Evolutionary conservation across 2,888 invertebrate species (phyloP).

Genomic region (Nasonovia ribisnigri): DNA sequence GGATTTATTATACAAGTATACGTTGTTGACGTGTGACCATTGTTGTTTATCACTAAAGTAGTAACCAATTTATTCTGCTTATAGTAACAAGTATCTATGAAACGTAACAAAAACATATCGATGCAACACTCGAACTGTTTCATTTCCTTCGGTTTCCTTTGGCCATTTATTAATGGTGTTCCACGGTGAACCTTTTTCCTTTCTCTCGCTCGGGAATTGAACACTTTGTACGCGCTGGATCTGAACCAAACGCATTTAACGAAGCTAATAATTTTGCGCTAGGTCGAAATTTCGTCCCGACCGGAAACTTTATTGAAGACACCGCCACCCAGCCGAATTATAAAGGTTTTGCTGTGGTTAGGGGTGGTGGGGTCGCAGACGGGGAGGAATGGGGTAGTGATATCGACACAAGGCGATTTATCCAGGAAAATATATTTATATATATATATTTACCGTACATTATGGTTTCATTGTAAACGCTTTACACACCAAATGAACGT

Average conservation of each 20-base stretch:
- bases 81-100: conserved; percentile 45
- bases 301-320: conserved; percentile 62
- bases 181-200: conserved; percentile 29
- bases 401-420: conserved; percentile 31
- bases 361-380: not conserved
- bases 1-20: conserved; percentile 15
- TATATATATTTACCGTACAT: not conserved
- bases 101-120: conserved; percentile 53
- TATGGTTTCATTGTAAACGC: conserved; percentile 41
- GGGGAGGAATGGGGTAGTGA: not conserved
- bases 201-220: conserved; percentile 55
- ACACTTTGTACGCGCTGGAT: conserved; percentile 53
- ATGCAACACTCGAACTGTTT: conserved; percentile 48
- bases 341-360: conserved; percentile 40
- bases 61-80: conserved; percentile 39
- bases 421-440: conserved; percentile 34
- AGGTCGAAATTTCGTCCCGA: conserved; percentile 50
- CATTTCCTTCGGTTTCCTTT: conserved; percentile 52
- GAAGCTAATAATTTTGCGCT: conserved; percentile 58
- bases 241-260: conserved; percentile 61
- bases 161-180: conserved; percentile 53
- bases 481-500: not conserved
- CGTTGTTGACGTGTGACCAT: conserved; percentile 45
- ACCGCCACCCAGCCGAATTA: conserved; percentile 36
- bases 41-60: conserved; percentile 41